A percentile compares a stretch with the other conserved stretches of the same genome.
Conservation (phyloP, 2,113 vertebrate species). For the Pardalotus punctatus region DNA sequence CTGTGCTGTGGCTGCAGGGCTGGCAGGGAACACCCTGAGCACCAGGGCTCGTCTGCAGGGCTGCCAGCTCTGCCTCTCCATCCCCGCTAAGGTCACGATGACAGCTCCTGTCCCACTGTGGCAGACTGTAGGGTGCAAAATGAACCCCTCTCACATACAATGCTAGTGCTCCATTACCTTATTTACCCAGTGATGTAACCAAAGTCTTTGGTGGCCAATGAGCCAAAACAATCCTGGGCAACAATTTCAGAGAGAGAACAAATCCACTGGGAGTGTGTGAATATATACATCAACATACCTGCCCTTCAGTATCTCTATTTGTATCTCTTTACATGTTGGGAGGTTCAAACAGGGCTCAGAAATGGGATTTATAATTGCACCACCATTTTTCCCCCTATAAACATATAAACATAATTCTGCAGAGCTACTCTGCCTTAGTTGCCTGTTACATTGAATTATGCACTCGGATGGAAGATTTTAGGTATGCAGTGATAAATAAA, state of each 20-base stretch:
- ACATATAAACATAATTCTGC: neutral
- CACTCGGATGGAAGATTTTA: neutral
- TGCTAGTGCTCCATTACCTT: neutral
- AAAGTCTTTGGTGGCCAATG: neutral
- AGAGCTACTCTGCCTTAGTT: neutral
- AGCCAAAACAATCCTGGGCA: neutral
- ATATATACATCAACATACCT: neutral
- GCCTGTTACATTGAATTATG: neutral
- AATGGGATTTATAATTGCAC: neutral
- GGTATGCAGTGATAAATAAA: neutral
- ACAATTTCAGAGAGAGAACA: neutral
- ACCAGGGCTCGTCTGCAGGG: fast-evolving
- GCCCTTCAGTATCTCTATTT: neutral
- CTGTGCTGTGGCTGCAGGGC: neutral
- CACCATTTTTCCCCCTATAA: neutral
- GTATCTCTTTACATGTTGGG: neutral
- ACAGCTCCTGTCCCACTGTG: neutral
- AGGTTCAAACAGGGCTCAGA: neutral
- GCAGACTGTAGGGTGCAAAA: neutral
- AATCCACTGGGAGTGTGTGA: neutral
- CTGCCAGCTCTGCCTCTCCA: neutral
- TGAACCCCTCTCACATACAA: neutral
- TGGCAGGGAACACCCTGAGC: neutral
- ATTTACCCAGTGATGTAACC: neutral
- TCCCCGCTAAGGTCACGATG: neutral